Percentiles rank a stretch among this genome's conserved stretches.
These are phyloP conservation scores for Ectemnius lituratus DNA, from an alignment of 2,888 invertebrate species.

Conservation along the genomic window DNA sequence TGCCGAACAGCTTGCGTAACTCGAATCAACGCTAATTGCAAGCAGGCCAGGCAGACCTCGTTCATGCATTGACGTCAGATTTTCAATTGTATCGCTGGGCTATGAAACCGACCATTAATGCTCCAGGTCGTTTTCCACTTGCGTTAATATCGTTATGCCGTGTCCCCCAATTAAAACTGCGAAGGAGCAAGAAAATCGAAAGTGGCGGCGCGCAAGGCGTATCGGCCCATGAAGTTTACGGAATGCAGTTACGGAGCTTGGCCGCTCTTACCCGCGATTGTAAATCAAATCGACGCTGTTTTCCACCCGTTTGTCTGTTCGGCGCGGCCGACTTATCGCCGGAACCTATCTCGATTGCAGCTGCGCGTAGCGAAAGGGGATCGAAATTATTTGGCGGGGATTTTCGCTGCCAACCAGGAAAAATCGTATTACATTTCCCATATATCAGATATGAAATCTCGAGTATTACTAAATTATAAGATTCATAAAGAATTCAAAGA, in stretches of 20 bases:
- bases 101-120: too few species aligned
- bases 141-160: background rate
- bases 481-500: too few species aligned
- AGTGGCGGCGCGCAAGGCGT: slow-evolving; percentile 6
- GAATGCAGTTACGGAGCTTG: slow-evolving; percentile 1
- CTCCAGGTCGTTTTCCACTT: background rate
- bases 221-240: slow-evolving; percentile 7
- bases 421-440: background rate
- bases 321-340: background rate
- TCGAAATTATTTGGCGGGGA: background rate
- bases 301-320: background rate
- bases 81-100: too few species aligned
- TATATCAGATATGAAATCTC: too few species aligned
- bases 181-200: slow-evolving; percentile 6
- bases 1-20: too few species aligned
- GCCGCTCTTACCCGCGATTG: background rate
- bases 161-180: background rate
- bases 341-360: background rate
- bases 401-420: background rate
- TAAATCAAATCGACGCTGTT: background rate
- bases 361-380: background rate
- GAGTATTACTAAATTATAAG: too few species aligned
- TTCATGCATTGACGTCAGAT: too few species aligned
- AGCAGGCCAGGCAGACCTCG: too few species aligned
- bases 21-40: too few species aligned